Percentiles rank a stretch among this genome's conserved stretches.
phyloP scores from a whole-genome alignment of 1,140 invertebrate species.

The Trichonephila clavata region DNA sequence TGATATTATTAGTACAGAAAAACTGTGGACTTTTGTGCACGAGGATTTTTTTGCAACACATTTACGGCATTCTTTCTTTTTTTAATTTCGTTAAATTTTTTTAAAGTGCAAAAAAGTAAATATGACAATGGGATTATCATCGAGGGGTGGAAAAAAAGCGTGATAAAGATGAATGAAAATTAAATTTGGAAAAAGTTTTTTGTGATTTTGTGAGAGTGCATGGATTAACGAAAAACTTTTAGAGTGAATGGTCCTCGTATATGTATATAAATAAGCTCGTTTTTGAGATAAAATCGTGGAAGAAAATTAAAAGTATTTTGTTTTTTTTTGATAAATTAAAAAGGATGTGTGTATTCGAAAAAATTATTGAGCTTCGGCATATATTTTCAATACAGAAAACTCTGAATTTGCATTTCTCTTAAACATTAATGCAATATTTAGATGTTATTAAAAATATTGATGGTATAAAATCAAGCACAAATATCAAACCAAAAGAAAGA shows the following conservation, averaged over 20 bases:
- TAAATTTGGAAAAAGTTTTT: not conserved
- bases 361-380: not conserved
- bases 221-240: not conserved
- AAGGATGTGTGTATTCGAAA: not conserved
- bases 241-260: not conserved
- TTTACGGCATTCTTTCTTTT: not conserved
- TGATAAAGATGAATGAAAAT: not conserved
- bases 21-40: not conserved
- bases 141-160: not conserved
- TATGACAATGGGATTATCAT: slow-evolving; percentile 57
- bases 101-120: not conserved
- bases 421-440: too few relatives aligned
- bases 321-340: not conserved
- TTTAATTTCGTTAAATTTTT: not conserved
- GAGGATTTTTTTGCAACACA: not conserved
- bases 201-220: not conserved
- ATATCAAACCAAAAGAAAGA: too few relatives aligned
- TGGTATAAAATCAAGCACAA: too few relatives aligned
- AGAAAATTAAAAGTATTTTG: not conserved
- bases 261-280: not conserved
- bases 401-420: not conserved
- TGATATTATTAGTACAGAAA: not conserved
- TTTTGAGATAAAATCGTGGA: not conserved
- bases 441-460: not conserved
- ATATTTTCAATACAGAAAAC: not conserved